Percentiles rank a stretch among this genome's conserved stretches.
These are phyloP conservation scores for Oncorhynchus mykiss DNA, from an alignment of 2,113 vertebrate genomes.

Conservation along the genomic window DNA sequence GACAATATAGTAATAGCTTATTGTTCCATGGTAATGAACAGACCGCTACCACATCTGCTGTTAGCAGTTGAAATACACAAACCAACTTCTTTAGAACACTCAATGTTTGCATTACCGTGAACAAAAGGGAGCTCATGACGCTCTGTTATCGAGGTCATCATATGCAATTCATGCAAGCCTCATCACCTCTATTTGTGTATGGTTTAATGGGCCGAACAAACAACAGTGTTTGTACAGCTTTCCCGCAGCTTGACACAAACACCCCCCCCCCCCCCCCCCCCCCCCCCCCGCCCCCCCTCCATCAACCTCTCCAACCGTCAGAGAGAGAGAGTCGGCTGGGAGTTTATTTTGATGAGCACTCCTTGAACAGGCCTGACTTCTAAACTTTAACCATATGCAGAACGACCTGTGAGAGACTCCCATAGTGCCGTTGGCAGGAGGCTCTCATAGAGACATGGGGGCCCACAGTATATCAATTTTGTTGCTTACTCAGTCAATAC, in stretches of 20 bases:
- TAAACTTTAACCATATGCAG: constrained; percentile 52
- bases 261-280: background rate
- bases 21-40: background rate
- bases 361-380: constrained; percentile 21
- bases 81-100: background rate
- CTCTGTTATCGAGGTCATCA: too few species aligned
- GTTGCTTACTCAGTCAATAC: constrained; percentile 4
- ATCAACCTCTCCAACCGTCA: background rate
- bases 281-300: background rate
- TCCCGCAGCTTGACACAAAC: constrained; percentile 34
- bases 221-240: constrained; percentile 66
- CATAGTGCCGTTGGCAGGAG: background rate
- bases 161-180: background rate
- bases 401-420: constrained; percentile 26
- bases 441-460: background rate
- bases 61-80: background rate
- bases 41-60: constrained; percentile 10
- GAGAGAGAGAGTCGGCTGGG: background rate
- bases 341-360: constrained; percentile 55
- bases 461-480: background rate
- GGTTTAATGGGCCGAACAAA: constrained; percentile 33
- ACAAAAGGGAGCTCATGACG: constrained; percentile 11
- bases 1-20: too few species aligned
- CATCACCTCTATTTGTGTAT: constrained; percentile 9
- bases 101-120: constrained; percentile 15